Percentiles rank a stretch among this genome's conserved stretches.
Conservation (phyloP, 2,888 invertebrate genomes). For the Pterostichus niger region DNA sequence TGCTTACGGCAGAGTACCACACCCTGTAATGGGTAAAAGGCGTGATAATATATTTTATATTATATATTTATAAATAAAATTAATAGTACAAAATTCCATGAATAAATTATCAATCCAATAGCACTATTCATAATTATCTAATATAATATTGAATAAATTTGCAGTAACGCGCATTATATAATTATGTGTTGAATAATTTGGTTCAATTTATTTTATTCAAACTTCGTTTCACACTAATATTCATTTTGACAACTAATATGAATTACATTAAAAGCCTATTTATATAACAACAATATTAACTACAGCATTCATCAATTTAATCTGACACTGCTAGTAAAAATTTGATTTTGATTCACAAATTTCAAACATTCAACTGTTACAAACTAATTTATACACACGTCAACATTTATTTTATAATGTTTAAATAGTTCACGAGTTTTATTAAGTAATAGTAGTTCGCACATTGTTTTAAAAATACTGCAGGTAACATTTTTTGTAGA, state of each 20-base stretch:
- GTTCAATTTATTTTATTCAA: constrained; percentile 49
- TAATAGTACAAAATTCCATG: background rate
- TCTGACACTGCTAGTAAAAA: background rate
- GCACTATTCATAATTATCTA: background rate
- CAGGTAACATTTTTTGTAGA: too few species aligned
- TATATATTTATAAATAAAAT: too few species aligned
- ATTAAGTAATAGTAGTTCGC: too few species aligned
- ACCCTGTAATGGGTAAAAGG: too few species aligned
- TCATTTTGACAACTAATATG: constrained; percentile 49
- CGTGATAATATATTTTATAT: too few species aligned
- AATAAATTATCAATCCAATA: background rate
- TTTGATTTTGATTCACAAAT: background rate
- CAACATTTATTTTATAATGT: background rate
- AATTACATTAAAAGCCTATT: constrained; percentile 41
- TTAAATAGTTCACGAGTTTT: too few species aligned
- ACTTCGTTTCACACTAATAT: constrained; percentile 39
- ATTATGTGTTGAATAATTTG: constrained; percentile 7
- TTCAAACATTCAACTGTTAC: background rate
- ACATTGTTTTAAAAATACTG: too few species aligned
- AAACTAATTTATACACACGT: too few species aligned
- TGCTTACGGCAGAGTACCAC: too few species aligned
- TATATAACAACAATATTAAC: constrained; percentile 8
- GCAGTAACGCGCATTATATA: constrained; percentile 27
- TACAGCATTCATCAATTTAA: constrained; percentile 46
- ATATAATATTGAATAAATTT: constrained; percentile 22